These are phyloP conservation scores for Glyphotaelius pellucidus DNA, from an alignment of 2,888 invertebrate genomes.

Conservation along the genomic window DNA sequence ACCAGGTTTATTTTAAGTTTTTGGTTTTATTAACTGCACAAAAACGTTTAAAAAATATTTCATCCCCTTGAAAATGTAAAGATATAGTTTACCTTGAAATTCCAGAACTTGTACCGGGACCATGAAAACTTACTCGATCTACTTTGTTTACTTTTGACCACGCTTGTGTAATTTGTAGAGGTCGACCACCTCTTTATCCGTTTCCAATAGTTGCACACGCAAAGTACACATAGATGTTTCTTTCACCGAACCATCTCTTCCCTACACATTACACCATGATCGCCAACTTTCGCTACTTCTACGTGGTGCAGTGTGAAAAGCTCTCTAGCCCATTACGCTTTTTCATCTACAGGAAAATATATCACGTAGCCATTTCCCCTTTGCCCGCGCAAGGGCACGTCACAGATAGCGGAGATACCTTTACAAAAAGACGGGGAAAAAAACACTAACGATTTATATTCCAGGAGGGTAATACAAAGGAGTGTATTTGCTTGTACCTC, in stretches of 20 bases:
- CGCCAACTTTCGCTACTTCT: not conserved
- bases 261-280: not conserved
- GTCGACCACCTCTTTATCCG: not conserved
- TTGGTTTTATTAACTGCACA: no score
- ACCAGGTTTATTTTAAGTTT: no score
- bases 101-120: not conserved
- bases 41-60: not conserved
- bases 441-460: constrained; percentile 49
- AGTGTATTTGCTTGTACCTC: constrained; percentile 57
- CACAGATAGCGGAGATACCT: constrained; percentile 36
- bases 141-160: not conserved
- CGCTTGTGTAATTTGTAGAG: not conserved
- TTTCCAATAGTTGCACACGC: not conserved
- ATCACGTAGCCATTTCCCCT: constrained; percentile 41
- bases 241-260: not conserved
- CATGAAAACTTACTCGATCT: not conserved
- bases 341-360: constrained; percentile 32
- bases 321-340: constrained; percentile 21
- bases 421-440: constrained; percentile 39
- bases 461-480: constrained; percentile 49
- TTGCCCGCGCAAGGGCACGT: constrained; percentile 31
- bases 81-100: not conserved
- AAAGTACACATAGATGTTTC: not conserved
- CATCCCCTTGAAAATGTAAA: no score
- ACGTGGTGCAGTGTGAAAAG: constrained; percentile 17